Conservation (phyloP, 1,140 invertebrate genomes). For the Drosophila novamexicana region DNA sequence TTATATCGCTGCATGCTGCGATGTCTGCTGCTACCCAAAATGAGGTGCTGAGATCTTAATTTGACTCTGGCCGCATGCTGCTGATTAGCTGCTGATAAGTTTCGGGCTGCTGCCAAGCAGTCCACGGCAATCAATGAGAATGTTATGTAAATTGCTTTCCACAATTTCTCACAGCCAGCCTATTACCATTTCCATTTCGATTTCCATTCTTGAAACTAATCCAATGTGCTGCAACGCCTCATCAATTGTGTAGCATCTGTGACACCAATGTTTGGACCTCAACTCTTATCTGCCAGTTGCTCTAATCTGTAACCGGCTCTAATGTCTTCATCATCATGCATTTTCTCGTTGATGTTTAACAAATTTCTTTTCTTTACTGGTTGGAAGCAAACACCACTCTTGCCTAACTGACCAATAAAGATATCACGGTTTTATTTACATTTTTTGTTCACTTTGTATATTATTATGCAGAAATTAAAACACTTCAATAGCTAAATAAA, state of each 20-base stretch:
- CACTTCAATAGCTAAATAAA: conserved; percentile 69
- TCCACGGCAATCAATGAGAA: conserved; percentile 64
- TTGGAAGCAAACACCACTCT: not conserved
- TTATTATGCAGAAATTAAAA: conserved; percentile 68
- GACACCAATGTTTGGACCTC: conserved; percentile 63
- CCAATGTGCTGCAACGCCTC: conserved; percentile 2
- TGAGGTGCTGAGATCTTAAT: conserved; percentile 76
- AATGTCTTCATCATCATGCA: conserved; percentile 63
- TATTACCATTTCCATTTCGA: not conserved
- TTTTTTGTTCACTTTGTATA: conserved; percentile 49
- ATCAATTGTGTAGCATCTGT: conserved; percentile 51
- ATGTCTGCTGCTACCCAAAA: conserved; percentile 54
- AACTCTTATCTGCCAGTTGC: conserved; percentile 40
- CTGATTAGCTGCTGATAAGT: conserved; percentile 80
- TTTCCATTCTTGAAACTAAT: conserved; percentile 33
- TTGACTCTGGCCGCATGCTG: conserved; percentile 66
- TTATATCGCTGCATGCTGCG: conserved; percentile 42
- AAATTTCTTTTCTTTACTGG: conserved; percentile 36
- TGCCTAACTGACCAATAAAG: conserved; percentile 30
- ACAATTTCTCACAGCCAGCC: not conserved
- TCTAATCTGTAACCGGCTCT: conserved; percentile 45
- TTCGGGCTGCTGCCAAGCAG: conserved; percentile 40
- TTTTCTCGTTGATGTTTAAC: conserved; percentile 26
- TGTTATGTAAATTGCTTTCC: conserved; percentile 67
- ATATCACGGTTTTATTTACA: conserved; percentile 53